Evolutionary conservation across 2,888 invertebrate species (phyloP), one percentile per base, ranked within the genome.

Genomic region (Drosophila kanekoi): DNA sequence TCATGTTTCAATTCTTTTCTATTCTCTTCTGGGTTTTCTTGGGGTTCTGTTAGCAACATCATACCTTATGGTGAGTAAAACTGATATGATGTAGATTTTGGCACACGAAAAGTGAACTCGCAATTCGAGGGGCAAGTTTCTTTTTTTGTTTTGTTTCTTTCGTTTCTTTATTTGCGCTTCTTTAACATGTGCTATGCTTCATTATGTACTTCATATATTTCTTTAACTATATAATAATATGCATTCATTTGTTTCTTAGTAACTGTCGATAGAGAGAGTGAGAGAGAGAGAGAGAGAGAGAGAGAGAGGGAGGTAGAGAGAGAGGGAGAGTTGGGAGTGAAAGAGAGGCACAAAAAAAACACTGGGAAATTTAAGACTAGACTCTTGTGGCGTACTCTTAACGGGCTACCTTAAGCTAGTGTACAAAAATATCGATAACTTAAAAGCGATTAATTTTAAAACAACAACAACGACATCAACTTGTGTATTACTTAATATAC

Each of bases 361-460:
- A 61, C 35, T 38, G 37, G 49, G 35, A 41, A 37, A 23, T 32
- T 72, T 54, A 61, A 65, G 51, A 66, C 66, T 75, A 69, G 60
- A 58, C 41, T 60, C 20, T 20, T 65, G 62, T 60, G 53, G 35
- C 16, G n/a, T n/a, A 68, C 63, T 63, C 77, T 79, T 77, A 71
- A 62, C 33, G 23, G 59, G 54, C 77, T 77, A 79, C n/a, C 89
- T 83, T 83, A 88, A 77, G 64, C 84, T 83, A 88, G 74, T 86
- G 87, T 83, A 83, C 74, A 88, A 83, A 83, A 83, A 88, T 83
- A 88, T 88, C 58, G 57, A 66, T 83, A 88, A 88, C 87, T 77
- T 83, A 86, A 69, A 52, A 76, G 54, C 86, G 76, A 88, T 76
- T 69, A 83, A 82, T 64, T 72, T 65, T 65, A 81, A 75, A 71